Percentiles rank a stretch among this genome's conserved stretches.
phyloP scores from a whole-genome alignment of 2,797 vertebrate species.

The Emydoidea blandingii region DNA sequence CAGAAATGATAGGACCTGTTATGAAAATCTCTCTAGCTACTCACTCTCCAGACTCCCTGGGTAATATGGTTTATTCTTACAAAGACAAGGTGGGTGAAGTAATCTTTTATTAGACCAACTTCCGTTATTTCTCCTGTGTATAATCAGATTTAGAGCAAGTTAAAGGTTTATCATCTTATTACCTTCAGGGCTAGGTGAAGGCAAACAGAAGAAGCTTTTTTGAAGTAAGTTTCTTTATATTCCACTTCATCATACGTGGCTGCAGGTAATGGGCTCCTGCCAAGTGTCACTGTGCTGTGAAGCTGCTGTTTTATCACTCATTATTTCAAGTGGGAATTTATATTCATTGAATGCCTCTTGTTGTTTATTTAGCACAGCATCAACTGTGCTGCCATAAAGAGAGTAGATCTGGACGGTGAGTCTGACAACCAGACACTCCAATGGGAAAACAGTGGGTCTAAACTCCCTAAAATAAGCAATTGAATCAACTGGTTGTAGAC shows the following conservation, averaged over 20 bases:
- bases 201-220: conserved; percentile 49
- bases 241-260: conserved; percentile 28
- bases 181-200: conserved; percentile 38
- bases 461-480: background rate
- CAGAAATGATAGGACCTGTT: background rate
- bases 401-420: background rate
- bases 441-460: background rate
- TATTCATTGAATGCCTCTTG: conserved; percentile 44
- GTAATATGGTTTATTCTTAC: background rate
- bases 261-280: conserved; percentile 61
- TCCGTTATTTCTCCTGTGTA: background rate
- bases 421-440: background rate
- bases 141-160: conserved; percentile 38
- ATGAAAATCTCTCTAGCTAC: background rate
- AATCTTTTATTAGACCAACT: background rate
- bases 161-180: background rate
- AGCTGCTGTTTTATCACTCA: conserved; percentile 25
- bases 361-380: background rate
- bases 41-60: background rate
- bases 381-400: background rate
- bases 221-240: conserved; percentile 26
- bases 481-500: background rate
- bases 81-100: background rate
- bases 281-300: conserved; percentile 40
- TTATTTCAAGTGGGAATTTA: conserved; percentile 43